Evolutionary conservation across 2,797 vertebrate species (phyloP).

Genomic region (Anguilla pacifica): DNA sequence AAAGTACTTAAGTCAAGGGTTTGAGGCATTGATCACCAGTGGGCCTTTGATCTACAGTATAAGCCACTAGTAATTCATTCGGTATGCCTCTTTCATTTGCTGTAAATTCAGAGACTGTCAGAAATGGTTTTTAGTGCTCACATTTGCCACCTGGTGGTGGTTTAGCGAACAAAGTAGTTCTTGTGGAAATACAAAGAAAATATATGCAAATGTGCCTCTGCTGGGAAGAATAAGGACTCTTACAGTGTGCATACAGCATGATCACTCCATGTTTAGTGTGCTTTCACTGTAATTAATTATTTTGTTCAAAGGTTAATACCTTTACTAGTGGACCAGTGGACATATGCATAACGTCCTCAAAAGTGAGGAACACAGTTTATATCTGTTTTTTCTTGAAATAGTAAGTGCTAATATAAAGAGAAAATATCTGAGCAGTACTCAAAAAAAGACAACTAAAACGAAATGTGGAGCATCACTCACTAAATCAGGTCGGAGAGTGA

Average conservation of each 20-base stretch:
- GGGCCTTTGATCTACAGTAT: conserved; percentile 21
- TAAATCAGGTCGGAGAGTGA: too few relatives aligned
- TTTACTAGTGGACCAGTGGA: background rate
- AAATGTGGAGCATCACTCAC: too few relatives aligned
- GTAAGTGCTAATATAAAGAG: background rate
- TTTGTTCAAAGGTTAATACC: background rate
- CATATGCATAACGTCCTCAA: background rate
- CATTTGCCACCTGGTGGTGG: too few relatives aligned
- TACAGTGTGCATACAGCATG: background rate
- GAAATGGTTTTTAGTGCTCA: background rate
- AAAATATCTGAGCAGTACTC: too few relatives aligned
- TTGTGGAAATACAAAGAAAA: too few relatives aligned
- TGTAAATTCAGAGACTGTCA: too few relatives aligned
- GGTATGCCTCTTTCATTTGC: conserved; percentile 3
- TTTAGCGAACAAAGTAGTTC: too few relatives aligned
- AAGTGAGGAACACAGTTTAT: background rate
- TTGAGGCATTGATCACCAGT: conserved; percentile 40
- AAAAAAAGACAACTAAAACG: too few relatives aligned
- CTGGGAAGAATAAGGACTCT: background rate
- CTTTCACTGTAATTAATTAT: background rate
- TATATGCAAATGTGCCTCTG: background rate
- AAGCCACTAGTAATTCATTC: background rate
- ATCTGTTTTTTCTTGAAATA: background rate
- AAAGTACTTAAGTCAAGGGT: conserved; percentile 34
- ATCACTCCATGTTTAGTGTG: background rate